Evolutionary conservation across 2,797 vertebrate genomes (phyloP), one percentile per base, ranked within the genome.

Genomic region (Xerus rutilus): DNA sequence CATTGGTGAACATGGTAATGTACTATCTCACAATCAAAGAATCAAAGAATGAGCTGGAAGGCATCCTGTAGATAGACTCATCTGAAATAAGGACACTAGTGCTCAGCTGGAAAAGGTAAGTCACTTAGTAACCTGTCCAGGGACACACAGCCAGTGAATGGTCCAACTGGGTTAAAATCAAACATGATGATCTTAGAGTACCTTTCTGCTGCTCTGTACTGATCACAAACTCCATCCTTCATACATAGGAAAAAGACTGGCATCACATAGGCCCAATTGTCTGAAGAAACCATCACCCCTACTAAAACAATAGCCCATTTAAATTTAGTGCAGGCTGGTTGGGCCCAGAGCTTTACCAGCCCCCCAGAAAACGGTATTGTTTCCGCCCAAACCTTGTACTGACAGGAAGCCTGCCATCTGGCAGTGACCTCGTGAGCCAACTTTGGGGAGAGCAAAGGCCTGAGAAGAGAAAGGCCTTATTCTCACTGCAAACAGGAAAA

Each of bases 401-500:
- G 95, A 97, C 97, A 97, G 97, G 95, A 95, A 91, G 95, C 84
- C 90, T 98, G 97, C 97, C 96, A 96, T 94, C 87, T 95, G 89
- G 89, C 62, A 95, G 73, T 52, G 30, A 81, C 87, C 96, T 91
- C 96, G 96, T 93, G 88, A 93, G 95, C 97, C 95, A 98, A 97
- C 97, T 91, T 95, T 97, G 96, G 97, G 92, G 96, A 96, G 74
- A 95, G 96, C 96, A 96, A 96, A 95, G 90, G 89, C 87, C 96
- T 21, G 69, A 87, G 95, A 98, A 98, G 98, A 97, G 83, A 97
- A 97, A 98, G 96, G 94, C 93, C 96, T 95, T 91, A 95, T 97
- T 98, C 92, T 57, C 54, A 49, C 83, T 4, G 47, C 95, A 73
- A 94, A 95, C 95, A 90, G 92, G 94, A 97, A 97, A 96, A 96